These are phyloP conservation scores for Brachyhypopomus gauderio DNA, from an alignment of 2,113 vertebrate species.

Conservation along the genomic window DNA sequence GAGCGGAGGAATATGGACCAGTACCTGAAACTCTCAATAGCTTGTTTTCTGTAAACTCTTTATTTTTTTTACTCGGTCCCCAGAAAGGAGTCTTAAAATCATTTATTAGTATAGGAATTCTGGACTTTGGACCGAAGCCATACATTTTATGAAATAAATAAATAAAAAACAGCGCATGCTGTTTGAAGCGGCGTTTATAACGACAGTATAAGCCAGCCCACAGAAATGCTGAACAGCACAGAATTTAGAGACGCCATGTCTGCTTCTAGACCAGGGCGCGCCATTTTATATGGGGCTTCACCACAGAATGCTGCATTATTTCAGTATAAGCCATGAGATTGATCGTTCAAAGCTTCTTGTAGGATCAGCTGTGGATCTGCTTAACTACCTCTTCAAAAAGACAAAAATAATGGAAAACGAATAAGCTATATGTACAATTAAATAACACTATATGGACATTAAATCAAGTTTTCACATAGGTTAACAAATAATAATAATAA, in stretches of 20 bases:
- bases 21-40: slow-evolving; percentile 68
- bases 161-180: too few relatives aligned
- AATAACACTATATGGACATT: too few relatives aligned
- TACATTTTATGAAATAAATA: not conserved
- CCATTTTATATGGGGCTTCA: slow-evolving; percentile 45
- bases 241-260: slow-evolving; percentile 53
- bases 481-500: too few relatives aligned
- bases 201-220: slow-evolving; percentile 46
- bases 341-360: not conserved
- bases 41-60: slow-evolving; percentile 8
- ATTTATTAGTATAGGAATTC: not conserved
- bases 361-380: not conserved
- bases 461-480: too few relatives aligned
- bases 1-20: slow-evolving; percentile 83
- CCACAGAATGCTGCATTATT: not conserved
- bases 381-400: not conserved
- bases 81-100: not conserved
- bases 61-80: not conserved
- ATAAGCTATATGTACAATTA: not conserved
- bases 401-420: not conserved
- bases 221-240: slow-evolving; percentile 27
- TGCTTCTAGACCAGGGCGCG: slow-evolving; percentile 31
- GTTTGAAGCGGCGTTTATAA: slow-evolving; percentile 51
- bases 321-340: not conserved
- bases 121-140: not conserved